Base-by-base conservation (phyloP, 2,888 invertebrate species). In the Drosophila hamatofila region DNA sequence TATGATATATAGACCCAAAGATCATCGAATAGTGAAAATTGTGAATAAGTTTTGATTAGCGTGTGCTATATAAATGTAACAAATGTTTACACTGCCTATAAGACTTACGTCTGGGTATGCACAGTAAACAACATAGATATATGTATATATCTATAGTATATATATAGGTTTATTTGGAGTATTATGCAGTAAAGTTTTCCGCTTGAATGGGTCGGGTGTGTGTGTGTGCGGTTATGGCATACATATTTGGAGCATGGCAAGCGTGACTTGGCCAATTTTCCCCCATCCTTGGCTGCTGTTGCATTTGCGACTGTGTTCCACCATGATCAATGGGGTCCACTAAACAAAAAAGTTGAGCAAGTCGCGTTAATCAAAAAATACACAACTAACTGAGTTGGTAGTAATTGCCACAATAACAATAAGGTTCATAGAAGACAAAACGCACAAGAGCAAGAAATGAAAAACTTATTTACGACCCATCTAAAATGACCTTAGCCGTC, bases 241-340 rank as follows among this genome's bases (percentile, higher is more conserved):
- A 54, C 8, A 55, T 44, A 79, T 81, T 59, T 80, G 18, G 80
- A 72, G 77, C 64, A 70, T 30, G 72, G 71, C 81, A 56, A 69
- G 77, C 89, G 85, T 89, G 88, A 79, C 89, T 83, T 49, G 64
- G 54, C 79, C 52, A 76, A 83, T 88, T 81, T 66, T 49, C 58
- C 42, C 62, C 63, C 42, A 39, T 3, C 39, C 54, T 35, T 33
- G 61, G 48, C n/a, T 62, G 30, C n/a, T 9, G 80, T 54, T 75
- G 76, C 76, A 80, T 62, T 54, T 46, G 30, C 30, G 46, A 14
- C 54, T 35, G 33, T 37, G 48, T 33, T 14, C 23, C 52, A 48
- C 52, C 3, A 7, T 42, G 69, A 41, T 48, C 70, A 52, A 57
- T 68, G 59, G 21, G 25, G 11, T 23, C 59, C 52, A 57, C 27